Percentiles rank a stretch among this genome's conserved stretches.
These are phyloP conservation scores for Propithecus coquereli DNA, from an alignment of 2,113 vertebrate genomes.

Conservation along the genomic window DNA sequence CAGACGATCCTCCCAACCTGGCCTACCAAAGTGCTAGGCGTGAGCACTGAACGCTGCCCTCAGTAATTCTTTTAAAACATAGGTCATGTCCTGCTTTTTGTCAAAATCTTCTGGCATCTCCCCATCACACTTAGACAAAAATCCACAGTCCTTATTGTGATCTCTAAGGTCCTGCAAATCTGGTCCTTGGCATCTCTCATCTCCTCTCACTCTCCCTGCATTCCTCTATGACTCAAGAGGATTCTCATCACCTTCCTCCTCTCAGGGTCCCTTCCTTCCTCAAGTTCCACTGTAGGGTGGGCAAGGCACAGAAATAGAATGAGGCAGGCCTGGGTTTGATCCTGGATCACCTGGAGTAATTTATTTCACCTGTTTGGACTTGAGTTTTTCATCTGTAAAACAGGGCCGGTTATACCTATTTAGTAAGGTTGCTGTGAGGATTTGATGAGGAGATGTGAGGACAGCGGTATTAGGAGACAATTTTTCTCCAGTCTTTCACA, in stretches of 20 bases:
- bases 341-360: background rate
- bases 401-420: too few relatives aligned
- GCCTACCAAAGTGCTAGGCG: too few relatives aligned
- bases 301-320: background rate
- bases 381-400: background rate
- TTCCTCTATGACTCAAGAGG: background rate
- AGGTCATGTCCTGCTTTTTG: background rate
- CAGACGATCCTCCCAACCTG: too few relatives aligned
- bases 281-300: background rate
- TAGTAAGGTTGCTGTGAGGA: background rate
- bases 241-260: background rate
- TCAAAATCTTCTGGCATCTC: background rate
- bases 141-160: background rate
- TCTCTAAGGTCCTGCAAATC: background rate
- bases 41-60: too few relatives aligned
- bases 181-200: background rate
- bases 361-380: background rate
- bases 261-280: background rate
- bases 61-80: background rate
- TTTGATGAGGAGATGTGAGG: background rate
- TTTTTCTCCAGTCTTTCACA: background rate
- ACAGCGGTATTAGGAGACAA: too few relatives aligned
- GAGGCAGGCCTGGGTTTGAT: background rate
- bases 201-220: background rate
- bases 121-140: background rate